Evolutionary conservation across 2,113 vertebrate species (phyloP), one percentile per base, ranked within the genome.

Genomic region (Lichenostomus cassidix): DNA sequence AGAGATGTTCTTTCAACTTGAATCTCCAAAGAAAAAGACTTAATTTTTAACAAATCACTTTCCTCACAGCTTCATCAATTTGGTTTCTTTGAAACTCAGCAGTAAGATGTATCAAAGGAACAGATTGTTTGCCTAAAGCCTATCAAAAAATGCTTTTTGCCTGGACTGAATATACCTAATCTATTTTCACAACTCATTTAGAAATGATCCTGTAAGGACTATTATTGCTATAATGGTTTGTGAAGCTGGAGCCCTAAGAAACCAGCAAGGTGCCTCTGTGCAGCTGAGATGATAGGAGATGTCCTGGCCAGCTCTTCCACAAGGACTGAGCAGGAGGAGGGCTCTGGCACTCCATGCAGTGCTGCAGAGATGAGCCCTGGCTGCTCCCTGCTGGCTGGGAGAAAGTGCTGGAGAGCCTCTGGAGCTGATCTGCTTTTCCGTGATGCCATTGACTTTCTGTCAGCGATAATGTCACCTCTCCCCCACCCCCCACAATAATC

Each of bases 31-130:
- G 88, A 88, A 94, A 92, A 91, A 87, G 84, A 88, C 92, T 97
- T 95, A 96, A 96, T 96, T 94, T 96, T 97, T 70, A 92, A 94
- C 82, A 95, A 95, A 94, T 94, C 44, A 3, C 73, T 95, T 97
- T 95, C 77, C 93, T 92, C 87, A 71, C 73, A 94, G 91, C 87
- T 92, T 93, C 87, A 90, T 95, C 92, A 87, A 39, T 95, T 92
- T 77, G 23, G 42, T 83, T 95, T 87, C 94, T 96, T 96, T 96
- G 95, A 96, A 96, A 96, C 52, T 49, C 89, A 44, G 63, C 52
- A 90, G 75, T 90, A 88, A 95, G 86, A 96, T 74, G 71, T 92
- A 96, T 96, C 93, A 96, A 94, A 96, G 89, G 75, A 96, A 91
- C 62, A 94, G 92, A 90, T 29, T 90, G 87, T 92, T 96, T 96